Conservation (phyloP, 1,140 invertebrate genomes). For the Antheraea pernyi region DNA sequence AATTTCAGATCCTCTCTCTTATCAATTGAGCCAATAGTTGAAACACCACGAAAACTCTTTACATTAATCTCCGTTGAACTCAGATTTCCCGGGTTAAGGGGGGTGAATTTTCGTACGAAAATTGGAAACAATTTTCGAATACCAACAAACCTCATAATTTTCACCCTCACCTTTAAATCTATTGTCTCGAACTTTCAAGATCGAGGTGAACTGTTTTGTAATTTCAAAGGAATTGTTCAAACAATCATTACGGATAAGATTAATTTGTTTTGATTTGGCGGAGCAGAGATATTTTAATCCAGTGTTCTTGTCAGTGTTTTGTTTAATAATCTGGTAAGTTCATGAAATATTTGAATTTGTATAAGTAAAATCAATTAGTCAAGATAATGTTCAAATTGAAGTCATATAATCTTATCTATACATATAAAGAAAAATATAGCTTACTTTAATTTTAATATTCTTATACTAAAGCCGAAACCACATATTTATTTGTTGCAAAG, state of each 20-base stretch:
- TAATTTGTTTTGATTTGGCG: background rate
- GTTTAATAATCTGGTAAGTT: too few species aligned
- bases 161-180: conserved; percentile 42
- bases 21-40: background rate
- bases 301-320: background rate
- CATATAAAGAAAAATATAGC: too few species aligned
- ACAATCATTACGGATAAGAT: background rate
- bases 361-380: too few species aligned
- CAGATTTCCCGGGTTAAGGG: conserved; percentile 56
- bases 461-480: too few species aligned
- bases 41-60: conserved; percentile 38
- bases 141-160: conserved; percentile 71
- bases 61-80: conserved; percentile 68
- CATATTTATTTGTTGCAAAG: too few species aligned
- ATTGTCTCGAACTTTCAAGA: conserved; percentile 35
- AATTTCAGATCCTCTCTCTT: background rate
- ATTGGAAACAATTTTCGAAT: conserved; percentile 68
- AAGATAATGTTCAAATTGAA: too few species aligned
- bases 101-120: conserved; percentile 52
- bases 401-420: too few species aligned
- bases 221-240: conserved; percentile 13
- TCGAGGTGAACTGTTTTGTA: conserved; percentile 27
- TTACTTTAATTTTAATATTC: too few species aligned
- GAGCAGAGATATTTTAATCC: background rate
- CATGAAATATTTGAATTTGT: too few species aligned